Evolutionary conservation across 2,888 invertebrate species (phyloP).

Genomic region (Euplagia quadripunctaria): DNA sequence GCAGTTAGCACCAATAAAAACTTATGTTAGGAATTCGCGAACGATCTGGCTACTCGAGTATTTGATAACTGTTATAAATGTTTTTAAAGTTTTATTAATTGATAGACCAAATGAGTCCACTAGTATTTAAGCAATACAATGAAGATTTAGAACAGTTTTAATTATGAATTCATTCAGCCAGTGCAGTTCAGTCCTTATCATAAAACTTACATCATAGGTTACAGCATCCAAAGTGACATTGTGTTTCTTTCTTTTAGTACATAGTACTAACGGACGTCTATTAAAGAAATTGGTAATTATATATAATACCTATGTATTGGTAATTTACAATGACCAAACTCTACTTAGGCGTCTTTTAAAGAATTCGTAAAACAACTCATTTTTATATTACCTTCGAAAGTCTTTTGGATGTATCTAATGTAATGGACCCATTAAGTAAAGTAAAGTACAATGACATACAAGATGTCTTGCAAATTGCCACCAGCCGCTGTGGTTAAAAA

Average conservation of each 20-base stretch:
- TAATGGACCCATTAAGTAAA: no score
- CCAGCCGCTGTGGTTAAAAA: no score
- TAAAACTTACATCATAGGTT: neutral
- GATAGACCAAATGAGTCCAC: neutral
- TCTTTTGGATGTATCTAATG: no score
- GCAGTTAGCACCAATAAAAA: conserved; percentile 11
- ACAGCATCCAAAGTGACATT: neutral
- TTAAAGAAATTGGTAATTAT: no score
- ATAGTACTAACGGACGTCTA: no score
- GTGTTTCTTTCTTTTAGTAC: neutral
- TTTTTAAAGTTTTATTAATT: neutral
- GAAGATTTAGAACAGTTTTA: neutral
- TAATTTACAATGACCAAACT: neutral
- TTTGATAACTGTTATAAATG: neutral
- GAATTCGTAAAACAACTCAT: no score
- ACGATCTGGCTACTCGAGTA: neutral
- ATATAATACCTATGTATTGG: neutral
- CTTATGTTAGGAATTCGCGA: conserved; percentile 3
- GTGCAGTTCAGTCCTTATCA: neutral
- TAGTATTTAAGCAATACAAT: neutral
- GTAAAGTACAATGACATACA: no score
- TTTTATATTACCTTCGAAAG: no score
- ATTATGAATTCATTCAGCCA: neutral
- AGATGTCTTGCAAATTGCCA: no score
- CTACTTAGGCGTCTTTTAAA: neutral